Evolutionary conservation across 2,888 invertebrate species (phyloP), one percentile per base, ranked within the genome.

Genomic region (Lasioglossum lativentre): DNA sequence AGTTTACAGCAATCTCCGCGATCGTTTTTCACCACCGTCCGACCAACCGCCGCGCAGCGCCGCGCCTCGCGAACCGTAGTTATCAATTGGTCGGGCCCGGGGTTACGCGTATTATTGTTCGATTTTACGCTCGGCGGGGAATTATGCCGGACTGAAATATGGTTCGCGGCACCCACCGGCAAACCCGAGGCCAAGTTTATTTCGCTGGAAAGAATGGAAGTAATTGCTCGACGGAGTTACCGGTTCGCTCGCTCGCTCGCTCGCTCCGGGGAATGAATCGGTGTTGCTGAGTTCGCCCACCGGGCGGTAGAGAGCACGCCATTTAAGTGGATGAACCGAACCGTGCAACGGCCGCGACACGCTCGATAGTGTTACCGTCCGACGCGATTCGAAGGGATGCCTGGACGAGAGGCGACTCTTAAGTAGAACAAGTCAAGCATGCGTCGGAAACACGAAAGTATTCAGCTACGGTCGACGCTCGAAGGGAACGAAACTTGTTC

Each of bases 1-100:
- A 68, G 78, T 86, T 86, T 86, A 86, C 82, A 86, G 71, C 76
- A 66, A 82, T 82, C 78, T 68, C 78, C 63, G 63, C 34, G 86
- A 82, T 82, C 86, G 79, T 82, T 86, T 82, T 85, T 85, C 85
- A 83, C 68, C 66, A 0, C 23, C 19, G 66, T 1, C 8, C 66
- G 16, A 30, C 34, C 30, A 34, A 27, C 38, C 40, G 77, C 34
- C 38, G 70, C 66, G 59, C 71, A n/a, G n/a, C n/a, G 34, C 3
- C 34, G 34, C 3, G 34, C 34, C 34, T 1, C 34, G 34, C 34
- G 3, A 78, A 38, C 30, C 23, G 27, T 34, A 42, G 83, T 76
- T 83, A 83, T 82, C 83, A 82, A 83, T 83, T 82, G 83, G 76
- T n/a, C 63, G 66, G n/a, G 30, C 30, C n/a, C 2, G 38, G 12